These are phyloP conservation scores for Sciurus vulgaris DNA, from an alignment of 2,797 vertebrate genomes.

Conservation along the genomic window DNA sequence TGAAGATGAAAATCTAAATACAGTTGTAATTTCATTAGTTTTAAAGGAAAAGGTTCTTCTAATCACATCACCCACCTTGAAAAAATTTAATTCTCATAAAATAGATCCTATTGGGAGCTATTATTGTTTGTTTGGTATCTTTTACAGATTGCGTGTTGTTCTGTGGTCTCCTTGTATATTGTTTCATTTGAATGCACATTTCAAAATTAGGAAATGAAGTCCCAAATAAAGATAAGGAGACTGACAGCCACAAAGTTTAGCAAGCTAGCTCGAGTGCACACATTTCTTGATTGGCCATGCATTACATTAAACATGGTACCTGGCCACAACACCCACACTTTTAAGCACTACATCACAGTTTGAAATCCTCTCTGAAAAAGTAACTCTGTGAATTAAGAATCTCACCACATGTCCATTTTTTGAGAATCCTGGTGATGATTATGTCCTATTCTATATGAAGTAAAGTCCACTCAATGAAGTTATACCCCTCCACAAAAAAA, in stretches of 20 bases:
- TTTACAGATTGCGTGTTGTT: fast-evolving
- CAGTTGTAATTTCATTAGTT: neutral
- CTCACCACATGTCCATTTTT: neutral
- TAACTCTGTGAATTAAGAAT: neutral
- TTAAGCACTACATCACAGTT: neutral
- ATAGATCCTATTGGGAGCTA: neutral
- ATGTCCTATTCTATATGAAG: neutral
- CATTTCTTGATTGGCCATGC: neutral
- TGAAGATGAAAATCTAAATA: neutral
- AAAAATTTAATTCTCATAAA: neutral
- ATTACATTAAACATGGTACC: neutral
- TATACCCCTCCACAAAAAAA: no score
- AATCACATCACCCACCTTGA: neutral
- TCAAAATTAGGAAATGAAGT: neutral
- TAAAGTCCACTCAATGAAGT: neutral
- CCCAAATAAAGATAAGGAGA: neutral
- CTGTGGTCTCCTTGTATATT: fast-evolving
- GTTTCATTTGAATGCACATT: neutral
- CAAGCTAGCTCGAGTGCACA: neutral
- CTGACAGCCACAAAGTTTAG: neutral
- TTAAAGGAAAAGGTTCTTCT: neutral
- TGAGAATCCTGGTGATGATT: neutral
- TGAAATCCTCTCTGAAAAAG: neutral
- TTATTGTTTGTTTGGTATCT: neutral
- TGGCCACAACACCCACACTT: neutral